A percentile compares a stretch with the other conserved stretches of the same genome.
phyloP scores from a whole-genome alignment of 92 coral and sea anemone species.

The Pocillopora meandrina region DNA sequence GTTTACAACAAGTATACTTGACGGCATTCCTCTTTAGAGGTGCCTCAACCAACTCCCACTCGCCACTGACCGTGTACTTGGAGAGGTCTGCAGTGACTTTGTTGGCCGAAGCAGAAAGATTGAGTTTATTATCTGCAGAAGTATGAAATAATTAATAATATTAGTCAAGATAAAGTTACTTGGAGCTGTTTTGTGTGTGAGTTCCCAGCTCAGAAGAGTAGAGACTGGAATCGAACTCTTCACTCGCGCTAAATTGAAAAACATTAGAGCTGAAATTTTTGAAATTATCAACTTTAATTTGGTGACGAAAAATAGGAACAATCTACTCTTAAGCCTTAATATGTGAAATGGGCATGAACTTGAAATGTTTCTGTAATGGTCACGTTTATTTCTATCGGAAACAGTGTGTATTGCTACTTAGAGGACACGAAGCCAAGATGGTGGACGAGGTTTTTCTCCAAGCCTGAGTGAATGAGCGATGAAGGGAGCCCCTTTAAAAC shows the following conservation, averaged over 20 bases:
- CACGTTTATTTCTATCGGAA: not conserved
- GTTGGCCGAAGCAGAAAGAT: conserved; percentile 59
- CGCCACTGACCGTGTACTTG: conserved; percentile 86
- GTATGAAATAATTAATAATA: not conserved
- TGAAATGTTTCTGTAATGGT: too few relatives aligned
- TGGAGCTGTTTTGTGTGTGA: too few relatives aligned
- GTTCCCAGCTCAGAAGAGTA: not conserved
- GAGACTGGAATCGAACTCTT: not conserved
- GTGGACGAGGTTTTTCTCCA: not conserved
- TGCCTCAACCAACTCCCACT: conserved; percentile 86
- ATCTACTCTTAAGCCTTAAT: too few relatives aligned
- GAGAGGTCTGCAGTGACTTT: conserved; percentile 76
- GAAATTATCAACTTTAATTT: too few relatives aligned
- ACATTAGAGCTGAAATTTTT: not conserved
- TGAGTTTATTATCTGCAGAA: conserved; percentile 47
- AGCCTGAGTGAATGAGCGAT: not conserved
- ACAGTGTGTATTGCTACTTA: not conserved
- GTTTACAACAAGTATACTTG: conserved; percentile 78
- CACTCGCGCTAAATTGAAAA: not conserved
- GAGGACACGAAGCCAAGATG: not conserved
- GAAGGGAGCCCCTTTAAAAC: too few relatives aligned
- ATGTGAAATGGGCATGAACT: too few relatives aligned
- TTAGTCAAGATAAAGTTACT: not conserved
- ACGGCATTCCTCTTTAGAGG: conserved; percentile 65
- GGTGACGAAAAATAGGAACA: too few relatives aligned